Percentiles rank a stretch among this genome's conserved stretches.
Evolutionary conservation across 2,797 vertebrate species (phyloP).

Genomic region (Paramormyrops hopkinsi): DNA sequence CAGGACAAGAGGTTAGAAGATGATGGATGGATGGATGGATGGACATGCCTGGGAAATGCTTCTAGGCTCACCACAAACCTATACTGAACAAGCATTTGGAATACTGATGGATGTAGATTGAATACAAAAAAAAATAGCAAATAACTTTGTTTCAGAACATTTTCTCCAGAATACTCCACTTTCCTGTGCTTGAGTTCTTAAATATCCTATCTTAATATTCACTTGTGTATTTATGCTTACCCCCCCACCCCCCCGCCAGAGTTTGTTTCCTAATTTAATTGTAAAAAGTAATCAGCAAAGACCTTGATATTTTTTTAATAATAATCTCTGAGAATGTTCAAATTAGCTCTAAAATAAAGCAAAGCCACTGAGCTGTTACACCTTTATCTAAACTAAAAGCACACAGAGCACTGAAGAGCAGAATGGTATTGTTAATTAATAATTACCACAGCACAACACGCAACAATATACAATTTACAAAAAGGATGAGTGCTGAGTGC

Average conservation of each 20-base stretch:
- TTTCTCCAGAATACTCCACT: not conserved
- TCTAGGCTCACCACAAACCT: not conserved
- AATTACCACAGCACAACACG: not conserved
- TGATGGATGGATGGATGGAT: not conserved
- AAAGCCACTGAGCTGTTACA: not conserved
- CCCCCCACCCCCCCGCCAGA: not conserved
- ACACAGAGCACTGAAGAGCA: not conserved
- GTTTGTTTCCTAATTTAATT: constrained; percentile 2
- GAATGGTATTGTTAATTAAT: not conserved
- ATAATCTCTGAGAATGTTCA: not conserved
- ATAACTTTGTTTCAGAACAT: not conserved
- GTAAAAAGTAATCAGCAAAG: not conserved
- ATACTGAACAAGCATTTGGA: not conserved
- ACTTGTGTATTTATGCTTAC: not conserved
- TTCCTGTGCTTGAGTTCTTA: not conserved
- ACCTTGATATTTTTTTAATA: not conserved
- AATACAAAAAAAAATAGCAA: not conserved
- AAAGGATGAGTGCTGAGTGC: not conserved
- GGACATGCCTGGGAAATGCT: not conserved
- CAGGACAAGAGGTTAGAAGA: not conserved
- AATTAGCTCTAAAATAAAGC: not conserved
- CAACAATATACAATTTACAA: not conserved
- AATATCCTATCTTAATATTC: not conserved
- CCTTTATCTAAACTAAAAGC: not conserved
- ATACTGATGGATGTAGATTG: not conserved